These are phyloP conservation scores for Morpho deidamia DNA, from an alignment of 2,888 invertebrate species.

Conservation along the genomic window DNA sequence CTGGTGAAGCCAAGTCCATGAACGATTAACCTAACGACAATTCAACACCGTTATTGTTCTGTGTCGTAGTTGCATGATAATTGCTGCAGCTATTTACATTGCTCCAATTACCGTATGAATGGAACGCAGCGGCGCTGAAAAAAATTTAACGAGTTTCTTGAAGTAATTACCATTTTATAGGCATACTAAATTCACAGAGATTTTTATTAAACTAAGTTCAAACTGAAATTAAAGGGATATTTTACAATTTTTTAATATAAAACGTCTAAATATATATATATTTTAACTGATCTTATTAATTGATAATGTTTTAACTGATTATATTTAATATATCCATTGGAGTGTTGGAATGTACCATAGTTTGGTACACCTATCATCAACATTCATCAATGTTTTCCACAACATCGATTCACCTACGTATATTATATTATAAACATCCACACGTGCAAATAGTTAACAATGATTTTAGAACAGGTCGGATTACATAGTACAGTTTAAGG, in stretches of 20 bases:
- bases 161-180: not conserved
- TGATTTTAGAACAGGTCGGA: not conserved
- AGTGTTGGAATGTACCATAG: no score
- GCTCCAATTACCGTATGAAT: constrained; percentile 21
- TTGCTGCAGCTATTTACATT: constrained; percentile 28
- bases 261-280: no score
- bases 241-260: no score
- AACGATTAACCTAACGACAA: constrained; percentile 12
- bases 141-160: not conserved
- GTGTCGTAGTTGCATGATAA: constrained; percentile 26
- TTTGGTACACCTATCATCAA: no score
- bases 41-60: constrained; percentile 29
- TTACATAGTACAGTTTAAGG: not conserved
- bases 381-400: no score
- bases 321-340: no score
- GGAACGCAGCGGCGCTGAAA: constrained; percentile 24
- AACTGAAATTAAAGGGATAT: no score
- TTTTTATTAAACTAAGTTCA: no score
- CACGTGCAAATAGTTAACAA: not conserved
- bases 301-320: no score
- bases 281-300: no score
- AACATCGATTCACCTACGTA: no score
- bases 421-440: not conserved
- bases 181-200: no score
- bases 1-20: constrained; percentile 4